Conservation (phyloP, 2,113 vertebrate species). For the Apteryx owenii region DNA sequence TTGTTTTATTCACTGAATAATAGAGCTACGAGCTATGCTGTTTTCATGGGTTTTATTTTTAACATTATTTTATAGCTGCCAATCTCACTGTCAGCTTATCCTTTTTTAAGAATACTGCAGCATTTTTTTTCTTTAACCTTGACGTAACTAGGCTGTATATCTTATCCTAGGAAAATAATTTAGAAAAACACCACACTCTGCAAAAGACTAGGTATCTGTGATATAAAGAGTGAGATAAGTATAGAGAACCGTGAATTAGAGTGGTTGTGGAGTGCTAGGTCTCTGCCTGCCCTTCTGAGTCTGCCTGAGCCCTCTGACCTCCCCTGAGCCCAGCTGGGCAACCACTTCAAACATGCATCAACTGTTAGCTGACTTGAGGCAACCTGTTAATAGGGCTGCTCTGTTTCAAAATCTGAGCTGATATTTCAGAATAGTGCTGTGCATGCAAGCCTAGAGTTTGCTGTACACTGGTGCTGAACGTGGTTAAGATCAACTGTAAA, state of each 20-base stretch:
- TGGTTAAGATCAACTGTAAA: neutral
- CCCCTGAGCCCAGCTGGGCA: neutral
- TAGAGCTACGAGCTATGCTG: neutral
- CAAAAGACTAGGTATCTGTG: neutral
- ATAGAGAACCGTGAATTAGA: neutral
- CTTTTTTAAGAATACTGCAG: neutral
- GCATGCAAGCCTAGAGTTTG: neutral
- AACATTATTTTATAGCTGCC: neutral
- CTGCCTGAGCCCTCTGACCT: neutral
- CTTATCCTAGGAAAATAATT: neutral
- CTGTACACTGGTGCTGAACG: fast-evolving
- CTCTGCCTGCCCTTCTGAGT: neutral
- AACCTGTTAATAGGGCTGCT: neutral
- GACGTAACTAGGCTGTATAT: neutral
- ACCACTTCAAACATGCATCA: neutral
- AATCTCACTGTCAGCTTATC: neutral
- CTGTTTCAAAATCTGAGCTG: neutral
- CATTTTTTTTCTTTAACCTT: neutral
- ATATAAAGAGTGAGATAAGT: neutral
- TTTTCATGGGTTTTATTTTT: neutral
- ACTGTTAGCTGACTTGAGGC: neutral
- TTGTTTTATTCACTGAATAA: neutral
- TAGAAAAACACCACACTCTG: neutral
- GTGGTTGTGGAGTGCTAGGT: neutral
- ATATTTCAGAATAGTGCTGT: neutral